Evolutionary conservation across 2,888 invertebrate species (phyloP).

Genomic region (Micoletzkya japonica): DNA sequence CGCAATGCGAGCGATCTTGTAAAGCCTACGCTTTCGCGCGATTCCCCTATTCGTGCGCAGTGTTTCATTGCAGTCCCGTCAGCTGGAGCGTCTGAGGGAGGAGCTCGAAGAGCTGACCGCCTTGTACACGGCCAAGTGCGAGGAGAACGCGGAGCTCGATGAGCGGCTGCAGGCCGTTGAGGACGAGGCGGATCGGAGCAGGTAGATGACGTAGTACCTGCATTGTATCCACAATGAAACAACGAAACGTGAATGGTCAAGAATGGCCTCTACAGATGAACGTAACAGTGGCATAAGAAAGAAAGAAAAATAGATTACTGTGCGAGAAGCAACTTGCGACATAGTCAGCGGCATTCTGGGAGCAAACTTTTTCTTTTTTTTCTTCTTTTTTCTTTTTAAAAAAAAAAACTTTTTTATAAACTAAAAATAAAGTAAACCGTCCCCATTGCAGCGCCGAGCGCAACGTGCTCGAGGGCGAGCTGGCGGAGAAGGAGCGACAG

Average conservation of each 20-base stretch:
- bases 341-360: too few species aligned
- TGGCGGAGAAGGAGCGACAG: conserved; percentile 35
- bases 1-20: too few species aligned
- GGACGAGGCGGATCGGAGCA: conserved; percentile 32
- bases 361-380: too few species aligned
- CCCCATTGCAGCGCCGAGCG: conserved; percentile 3
- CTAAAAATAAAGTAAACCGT: not conserved
- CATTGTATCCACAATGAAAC: not conserved
- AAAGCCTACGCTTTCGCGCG: too few species aligned
- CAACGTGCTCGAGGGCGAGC: conserved; percentile 29
- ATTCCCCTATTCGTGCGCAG: too few species aligned
- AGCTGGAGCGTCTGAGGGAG: conserved; percentile 53
- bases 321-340: too few species aligned
- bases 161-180: conserved; percentile 45
- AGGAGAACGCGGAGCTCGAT: conserved; percentile 61
- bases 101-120: conserved; percentile 56
- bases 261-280: conserved; percentile 24
- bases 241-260: not conserved
- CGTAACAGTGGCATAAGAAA: conserved; percentile 29
- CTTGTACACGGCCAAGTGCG: conserved; percentile 60
- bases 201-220: not conserved
- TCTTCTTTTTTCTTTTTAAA: too few species aligned
- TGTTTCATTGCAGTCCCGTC: conserved; percentile 26
- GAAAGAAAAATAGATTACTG: not conserved
- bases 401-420: too few species aligned